phyloP scores from a whole-genome alignment of 2,888 invertebrate genomes.

The Mythimna vitellina region DNA sequence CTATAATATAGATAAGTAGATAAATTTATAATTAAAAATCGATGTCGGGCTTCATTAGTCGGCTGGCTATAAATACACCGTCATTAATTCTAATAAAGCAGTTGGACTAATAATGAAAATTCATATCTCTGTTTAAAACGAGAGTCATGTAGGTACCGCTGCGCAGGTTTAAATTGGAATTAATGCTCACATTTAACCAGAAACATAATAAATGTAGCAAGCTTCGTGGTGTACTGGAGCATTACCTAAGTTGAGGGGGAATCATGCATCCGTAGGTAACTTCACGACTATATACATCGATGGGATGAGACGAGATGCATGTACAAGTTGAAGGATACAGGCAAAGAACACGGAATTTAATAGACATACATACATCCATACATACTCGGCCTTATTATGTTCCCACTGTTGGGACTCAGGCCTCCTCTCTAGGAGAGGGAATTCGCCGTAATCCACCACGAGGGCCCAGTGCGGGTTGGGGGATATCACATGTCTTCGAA shows the following conservation, averaged over 20 bases:
- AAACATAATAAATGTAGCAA: slow-evolving; percentile 24
- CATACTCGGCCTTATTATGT: too few species aligned
- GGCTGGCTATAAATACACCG: background rate
- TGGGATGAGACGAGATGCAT: too few species aligned
- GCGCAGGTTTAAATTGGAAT: slow-evolving; percentile 35
- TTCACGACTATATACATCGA: background rate
- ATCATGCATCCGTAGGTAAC: background rate
- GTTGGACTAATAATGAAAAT: slow-evolving; percentile 19
- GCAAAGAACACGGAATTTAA: too few species aligned
- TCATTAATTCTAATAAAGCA: slow-evolving; percentile 6
- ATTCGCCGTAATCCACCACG: too few species aligned
- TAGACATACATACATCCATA: too few species aligned
- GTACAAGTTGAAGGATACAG: too few species aligned
- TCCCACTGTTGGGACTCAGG: too few species aligned
- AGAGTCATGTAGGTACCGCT: slow-evolving; percentile 19
- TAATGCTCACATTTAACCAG: slow-evolving; percentile 35
- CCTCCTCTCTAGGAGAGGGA: too few species aligned
- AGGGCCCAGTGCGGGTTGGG: too few species aligned
- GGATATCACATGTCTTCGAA: too few species aligned
- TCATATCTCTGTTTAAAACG: slow-evolving; percentile 31
- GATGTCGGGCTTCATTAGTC: background rate
- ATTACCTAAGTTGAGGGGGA: background rate
- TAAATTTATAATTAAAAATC: too few species aligned
- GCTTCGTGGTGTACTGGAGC: slow-evolving; percentile 1
- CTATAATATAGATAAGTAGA: too few species aligned